phyloP scores from a whole-genome alignment of 2,113 vertebrate species.

The Triplophysa siluroides region DNA sequence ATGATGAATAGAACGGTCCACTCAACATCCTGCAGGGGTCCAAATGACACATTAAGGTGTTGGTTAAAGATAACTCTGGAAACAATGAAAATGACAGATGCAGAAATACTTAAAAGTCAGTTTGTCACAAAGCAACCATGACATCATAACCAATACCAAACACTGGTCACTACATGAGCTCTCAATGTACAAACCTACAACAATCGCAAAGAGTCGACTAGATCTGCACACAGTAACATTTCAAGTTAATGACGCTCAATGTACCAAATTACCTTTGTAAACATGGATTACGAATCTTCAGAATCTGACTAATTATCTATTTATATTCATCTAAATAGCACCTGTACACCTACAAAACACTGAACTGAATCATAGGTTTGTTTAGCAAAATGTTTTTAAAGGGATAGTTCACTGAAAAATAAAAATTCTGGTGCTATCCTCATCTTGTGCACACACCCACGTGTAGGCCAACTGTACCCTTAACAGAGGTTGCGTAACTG shows the following conservation, averaged over 20 bases:
- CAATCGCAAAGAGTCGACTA: neutral
- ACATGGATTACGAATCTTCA: neutral
- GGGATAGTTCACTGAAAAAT: neutral
- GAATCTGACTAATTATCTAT: neutral
- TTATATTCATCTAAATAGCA: neutral
- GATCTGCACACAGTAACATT: neutral
- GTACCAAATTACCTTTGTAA: neutral
- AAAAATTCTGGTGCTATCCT: too few species aligned
- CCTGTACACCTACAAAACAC: neutral
- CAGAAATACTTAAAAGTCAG: slow-evolving; percentile 7
- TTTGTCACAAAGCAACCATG: slow-evolving; percentile 3
- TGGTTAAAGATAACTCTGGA: slow-evolving; percentile 12
- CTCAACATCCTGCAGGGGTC: slow-evolving; percentile 26
- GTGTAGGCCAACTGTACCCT: too few species aligned
- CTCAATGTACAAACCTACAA: neutral
- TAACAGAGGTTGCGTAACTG: too few species aligned
- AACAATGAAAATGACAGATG: slow-evolving; percentile 17
- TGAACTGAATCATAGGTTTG: slow-evolving; percentile 5
- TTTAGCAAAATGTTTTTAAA: neutral
- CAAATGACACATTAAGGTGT: slow-evolving; percentile 23
- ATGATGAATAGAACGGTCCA: slow-evolving; percentile 10
- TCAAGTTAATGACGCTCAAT: neutral
- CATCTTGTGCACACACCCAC: too few species aligned
- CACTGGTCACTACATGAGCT: neutral
- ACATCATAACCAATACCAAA: slow-evolving; percentile 7